Percentiles rank a stretch among this genome's conserved stretches.
Conservation (phyloP, 2,797 vertebrate species). For the Pangasius sanitwongsei region DNA sequence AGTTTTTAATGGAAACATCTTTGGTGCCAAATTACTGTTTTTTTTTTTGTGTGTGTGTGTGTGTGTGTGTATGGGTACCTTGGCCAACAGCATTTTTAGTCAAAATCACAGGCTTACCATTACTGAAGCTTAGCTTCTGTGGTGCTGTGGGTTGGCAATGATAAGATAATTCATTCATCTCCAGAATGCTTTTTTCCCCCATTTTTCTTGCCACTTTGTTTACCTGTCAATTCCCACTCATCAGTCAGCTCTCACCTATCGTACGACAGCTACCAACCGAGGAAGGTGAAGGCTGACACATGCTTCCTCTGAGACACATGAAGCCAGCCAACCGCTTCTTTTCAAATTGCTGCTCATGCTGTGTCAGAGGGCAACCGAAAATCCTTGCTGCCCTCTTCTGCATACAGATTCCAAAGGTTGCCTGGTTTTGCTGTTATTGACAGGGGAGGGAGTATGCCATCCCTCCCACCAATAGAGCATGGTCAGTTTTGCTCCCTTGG, state of each 20-base stretch:
- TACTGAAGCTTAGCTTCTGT: background rate
- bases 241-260: background rate
- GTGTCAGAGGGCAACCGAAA: background rate
- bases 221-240: background rate
- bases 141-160: background rate
- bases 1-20: background rate
- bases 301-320: background rate
- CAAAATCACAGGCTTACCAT: background rate
- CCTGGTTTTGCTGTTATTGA: background rate
- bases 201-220: background rate
- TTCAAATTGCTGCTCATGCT: background rate
- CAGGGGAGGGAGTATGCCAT: background rate
- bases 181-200: background rate
- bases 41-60: background rate
- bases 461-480: background rate
- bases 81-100: background rate
- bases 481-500: background rate
- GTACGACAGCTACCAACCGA: background rate
- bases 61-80: background rate
- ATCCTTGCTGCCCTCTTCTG: background rate
- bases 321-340: background rate
- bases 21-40: background rate
- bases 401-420: background rate
- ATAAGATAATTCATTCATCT: background rate
- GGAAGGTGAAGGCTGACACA: background rate